Conservation (phyloP, 2,797 vertebrate genomes). For the Atherinosoma microstoma region DNA sequence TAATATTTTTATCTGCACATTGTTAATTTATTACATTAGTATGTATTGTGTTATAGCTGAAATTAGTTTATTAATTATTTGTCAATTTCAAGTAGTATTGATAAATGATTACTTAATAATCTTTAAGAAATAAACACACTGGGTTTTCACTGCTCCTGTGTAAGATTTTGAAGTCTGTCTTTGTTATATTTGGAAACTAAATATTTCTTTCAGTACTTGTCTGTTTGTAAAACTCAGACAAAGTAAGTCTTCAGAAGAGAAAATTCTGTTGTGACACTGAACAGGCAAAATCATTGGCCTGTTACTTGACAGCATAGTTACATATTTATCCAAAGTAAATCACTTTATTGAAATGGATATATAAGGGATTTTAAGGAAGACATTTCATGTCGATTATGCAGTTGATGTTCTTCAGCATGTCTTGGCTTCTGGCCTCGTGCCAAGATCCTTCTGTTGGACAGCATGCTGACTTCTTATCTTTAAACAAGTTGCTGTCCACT, state of each 20-base stretch:
- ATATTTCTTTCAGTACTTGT: neutral
- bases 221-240: neutral
- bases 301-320: neutral
- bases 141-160: neutral
- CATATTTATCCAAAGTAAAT: constrained; percentile 4
- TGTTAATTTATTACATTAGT: neutral
- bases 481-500: constrained; percentile 23
- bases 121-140: too few relatives aligned
- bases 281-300: neutral
- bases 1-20: neutral
- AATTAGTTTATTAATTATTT: neutral
- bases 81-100: neutral
- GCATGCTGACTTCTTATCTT: constrained; percentile 26
- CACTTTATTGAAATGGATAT: neutral
- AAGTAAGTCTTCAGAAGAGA: neutral
- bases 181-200: neutral
- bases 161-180: neutral
- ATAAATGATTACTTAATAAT: neutral
- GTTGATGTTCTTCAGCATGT: neutral
- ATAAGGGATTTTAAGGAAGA: neutral
- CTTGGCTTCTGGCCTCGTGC: constrained; percentile 12
- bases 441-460: constrained; percentile 19
- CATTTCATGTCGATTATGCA: neutral
- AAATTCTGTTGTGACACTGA: neutral
- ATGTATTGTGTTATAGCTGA: neutral